A percentile compares a stretch with the other conserved stretches of the same genome.
These are phyloP conservation scores for Nylanderia fulva DNA, from an alignment of 1,140 invertebrate genomes.

Conservation along the genomic window DNA sequence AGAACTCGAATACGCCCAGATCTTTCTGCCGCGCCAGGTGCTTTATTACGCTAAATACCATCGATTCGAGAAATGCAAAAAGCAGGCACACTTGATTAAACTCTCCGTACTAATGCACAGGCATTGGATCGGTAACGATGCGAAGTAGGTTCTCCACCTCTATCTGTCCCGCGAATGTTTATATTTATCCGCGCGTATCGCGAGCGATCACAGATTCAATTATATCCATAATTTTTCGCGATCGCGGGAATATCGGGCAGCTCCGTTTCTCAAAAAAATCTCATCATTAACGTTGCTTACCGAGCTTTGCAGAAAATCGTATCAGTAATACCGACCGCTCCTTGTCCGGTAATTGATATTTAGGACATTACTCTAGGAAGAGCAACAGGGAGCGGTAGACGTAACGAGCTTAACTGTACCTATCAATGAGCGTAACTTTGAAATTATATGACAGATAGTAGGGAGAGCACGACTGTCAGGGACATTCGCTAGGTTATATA, in stretches of 20 bases:
- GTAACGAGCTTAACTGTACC: conserved; percentile 64
- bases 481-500: background rate
- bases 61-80: conserved; percentile 44
- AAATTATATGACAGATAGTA: conserved; percentile 45
- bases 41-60: conserved; percentile 58
- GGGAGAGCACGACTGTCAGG: background rate
- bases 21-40: conserved; percentile 21
- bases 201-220: conserved; percentile 16
- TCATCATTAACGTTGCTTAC: conserved; percentile 51
- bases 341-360: conserved; percentile 68
- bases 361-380: conserved; percentile 57
- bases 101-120: background rate
- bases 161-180: conserved; percentile 1
- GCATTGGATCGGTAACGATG: conserved; percentile 14
- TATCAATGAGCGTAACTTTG: conserved; percentile 60
- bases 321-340: background rate
- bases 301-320: conserved; percentile 52
- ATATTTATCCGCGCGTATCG: conserved; percentile 1
- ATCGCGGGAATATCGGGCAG: background rate
- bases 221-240: conserved; percentile 48
- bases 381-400: conserved; percentile 12
- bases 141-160: conserved; percentile 45
- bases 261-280: conserved; percentile 64
- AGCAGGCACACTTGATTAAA: conserved; percentile 7
- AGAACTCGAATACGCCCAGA: conserved; percentile 45